A percentile compares a stretch with the other conserved stretches of the same genome.
Evolutionary conservation across 2,113 vertebrate genomes (phyloP).

Genomic region (Cebidichthys violaceus): DNA sequence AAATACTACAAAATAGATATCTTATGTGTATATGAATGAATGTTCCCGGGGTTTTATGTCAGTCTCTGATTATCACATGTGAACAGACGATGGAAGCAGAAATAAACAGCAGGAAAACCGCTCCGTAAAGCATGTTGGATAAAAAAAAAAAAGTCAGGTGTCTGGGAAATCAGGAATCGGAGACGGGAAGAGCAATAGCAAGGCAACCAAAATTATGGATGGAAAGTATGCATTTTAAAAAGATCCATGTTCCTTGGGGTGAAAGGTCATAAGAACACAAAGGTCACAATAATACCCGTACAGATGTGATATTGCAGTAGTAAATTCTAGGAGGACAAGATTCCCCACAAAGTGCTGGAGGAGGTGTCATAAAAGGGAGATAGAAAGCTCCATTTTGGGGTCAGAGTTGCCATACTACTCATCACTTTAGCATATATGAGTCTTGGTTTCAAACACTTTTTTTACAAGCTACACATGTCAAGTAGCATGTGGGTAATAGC

Average conservation of each 20-base stretch:
- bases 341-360: neutral
- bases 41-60: neutral
- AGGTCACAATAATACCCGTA: neutral
- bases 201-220: conserved; percentile 8
- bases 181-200: neutral
- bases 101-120: conserved; percentile 45
- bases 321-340: conserved; percentile 28
- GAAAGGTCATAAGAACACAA: conserved; percentile 42
- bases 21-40: neutral
- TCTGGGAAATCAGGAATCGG: neutral
- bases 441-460: conserved; percentile 35
- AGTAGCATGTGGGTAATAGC: conserved; percentile 45
- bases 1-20: neutral
- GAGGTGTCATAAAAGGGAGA: neutral
- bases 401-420: conserved; percentile 45
- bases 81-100: conserved; percentile 38
- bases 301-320: conserved; percentile 38
- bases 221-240: neutral
- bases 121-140: neutral
- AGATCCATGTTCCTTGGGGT: neutral
- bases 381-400: conserved; percentile 35
- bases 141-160: neutral
- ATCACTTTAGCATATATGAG: conserved; percentile 32
- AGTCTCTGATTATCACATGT: neutral
- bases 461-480: conserved; percentile 71